A percentile compares a stretch with the other conserved stretches of the same genome.
Conservation (phyloP, 2,797 vertebrate genomes). For the Mus caroli region DNA sequence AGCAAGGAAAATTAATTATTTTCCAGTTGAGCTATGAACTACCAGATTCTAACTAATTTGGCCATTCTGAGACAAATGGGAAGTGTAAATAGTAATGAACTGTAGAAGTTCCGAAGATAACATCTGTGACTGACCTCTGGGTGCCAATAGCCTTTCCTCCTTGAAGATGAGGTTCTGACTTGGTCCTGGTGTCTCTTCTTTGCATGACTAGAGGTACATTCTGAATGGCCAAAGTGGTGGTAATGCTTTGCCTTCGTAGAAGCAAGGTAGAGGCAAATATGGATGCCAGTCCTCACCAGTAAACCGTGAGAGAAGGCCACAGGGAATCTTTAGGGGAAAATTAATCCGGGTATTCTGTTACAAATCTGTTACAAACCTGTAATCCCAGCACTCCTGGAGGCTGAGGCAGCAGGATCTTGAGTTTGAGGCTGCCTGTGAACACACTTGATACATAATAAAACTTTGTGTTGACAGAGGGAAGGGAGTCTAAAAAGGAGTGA, state of each 20-base stretch:
- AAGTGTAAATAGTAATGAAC: background rate
- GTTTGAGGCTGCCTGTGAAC: no score
- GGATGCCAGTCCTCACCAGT: background rate
- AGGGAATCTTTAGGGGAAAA: background rate
- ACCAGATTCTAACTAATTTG: background rate
- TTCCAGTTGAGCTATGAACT: conserved; percentile 21
- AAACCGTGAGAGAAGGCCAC: background rate
- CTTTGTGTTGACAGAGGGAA: background rate
- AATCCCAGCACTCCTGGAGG: background rate
- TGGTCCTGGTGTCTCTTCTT: background rate
- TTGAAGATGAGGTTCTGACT: background rate
- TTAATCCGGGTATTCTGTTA: background rate
- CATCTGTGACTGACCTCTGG: background rate
- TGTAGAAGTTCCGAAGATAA: background rate
- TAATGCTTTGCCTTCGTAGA: background rate
- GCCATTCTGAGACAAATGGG: background rate
- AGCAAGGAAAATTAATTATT: conserved; percentile 37
- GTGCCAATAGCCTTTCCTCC: background rate
- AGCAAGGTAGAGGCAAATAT: background rate
- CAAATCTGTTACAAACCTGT: background rate
- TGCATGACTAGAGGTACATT: background rate
- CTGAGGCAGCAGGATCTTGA: background rate
- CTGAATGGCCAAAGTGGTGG: background rate
- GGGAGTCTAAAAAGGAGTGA: background rate
- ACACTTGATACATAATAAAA: background rate